Evolutionary conservation across 30 jellyfish, hydroid and myxozoan genomes (phyloP), one percentile per base, ranked within the genome.

Genomic region (Sanderia malayensis): DNA sequence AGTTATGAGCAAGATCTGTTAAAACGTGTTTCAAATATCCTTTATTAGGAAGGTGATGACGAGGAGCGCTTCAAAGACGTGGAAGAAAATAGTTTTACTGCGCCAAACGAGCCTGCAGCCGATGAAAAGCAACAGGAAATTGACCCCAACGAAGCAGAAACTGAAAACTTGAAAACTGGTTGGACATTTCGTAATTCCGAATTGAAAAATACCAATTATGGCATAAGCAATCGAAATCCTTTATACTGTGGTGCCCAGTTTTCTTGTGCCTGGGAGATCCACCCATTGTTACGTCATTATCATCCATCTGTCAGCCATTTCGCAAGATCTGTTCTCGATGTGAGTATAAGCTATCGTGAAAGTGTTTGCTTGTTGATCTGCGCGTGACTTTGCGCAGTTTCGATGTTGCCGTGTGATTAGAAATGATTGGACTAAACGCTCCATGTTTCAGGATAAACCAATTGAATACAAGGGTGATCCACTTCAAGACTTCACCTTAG

Each of bases 381-480:
- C n/a, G n/a, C n/a, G n/a, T n/a, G n/a, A n/a, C n/a, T n/a, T n/a
- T n/a, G n/a, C n/a, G n/a, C n/a, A n/a, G n/a, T n/a, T n/a, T n/a
- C n/a, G n/a, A n/a, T n/a, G n/a, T n/a, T n/a, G n/a, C n/a, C n/a
- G n/a, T n/a, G n/a, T n/a, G n/a, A n/a, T n/a, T n/a, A n/a, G n/a
- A n/a, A n/a, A n/a, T n/a, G n/a, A n/a, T n/a, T n/a, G n/a, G n/a
- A n/a, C n/a, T n/a, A n/a, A n/a, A n/a, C n/a, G n/a, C n/a, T n/a
- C n/a, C 65, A 4, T 6, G 52, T 65, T 31, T 20, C 70, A 92
- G 98, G 90, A 71, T 49, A 59, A 61, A 18, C 41, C 80, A 33
- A 84, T 92, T 29, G 86, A 58, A 23, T 92, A 92, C 67, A 79
- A 80, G 60, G 98, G 98, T 24, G 98, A 92, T 61, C 98, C 98